A percentile compares a stretch with the other conserved stretches of the same genome.
Conservation (phyloP, 1,140 invertebrate genomes). For the Drosophila punjabiensis region DNA sequence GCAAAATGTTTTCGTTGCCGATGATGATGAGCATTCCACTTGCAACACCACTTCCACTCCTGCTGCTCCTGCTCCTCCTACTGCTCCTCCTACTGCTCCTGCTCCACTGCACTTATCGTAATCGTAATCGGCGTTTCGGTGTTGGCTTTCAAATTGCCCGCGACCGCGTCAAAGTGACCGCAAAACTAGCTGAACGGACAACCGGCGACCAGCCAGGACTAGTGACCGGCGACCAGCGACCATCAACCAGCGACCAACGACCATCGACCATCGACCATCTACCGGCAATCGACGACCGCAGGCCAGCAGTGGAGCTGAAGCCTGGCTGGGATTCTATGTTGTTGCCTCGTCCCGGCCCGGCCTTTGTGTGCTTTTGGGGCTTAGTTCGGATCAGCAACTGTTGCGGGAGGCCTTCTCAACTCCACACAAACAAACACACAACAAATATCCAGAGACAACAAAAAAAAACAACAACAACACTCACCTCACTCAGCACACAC, state of each 20-base stretch:
- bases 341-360: background rate
- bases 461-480: conserved; percentile 56
- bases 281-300: conserved; percentile 51
- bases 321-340: background rate
- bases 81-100: background rate
- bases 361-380: conserved; percentile 6
- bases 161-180: conserved; percentile 74
- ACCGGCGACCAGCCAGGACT: conserved; percentile 15
- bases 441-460: conserved; percentile 14
- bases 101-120: conserved; percentile 49
- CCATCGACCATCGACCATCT: background rate
- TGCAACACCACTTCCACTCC: background rate
- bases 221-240: background rate
- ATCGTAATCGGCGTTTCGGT: conserved; percentile 60
- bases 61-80: conserved; percentile 1
- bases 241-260: background rate
- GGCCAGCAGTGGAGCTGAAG: conserved; percentile 14
- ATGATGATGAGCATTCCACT: conserved; percentile 20
- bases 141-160: conserved; percentile 65
- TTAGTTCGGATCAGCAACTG: conserved; percentile 45
- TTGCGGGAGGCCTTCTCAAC: conserved; percentile 31
- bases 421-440: background rate
- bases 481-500: conserved; percentile 24
- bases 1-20: conserved; percentile 15
- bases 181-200: conserved; percentile 74